A percentile compares a stretch with the other conserved stretches of the same genome.
Conservation (phyloP, 2,888 invertebrate genomes). For the Cephus runcator region DNA sequence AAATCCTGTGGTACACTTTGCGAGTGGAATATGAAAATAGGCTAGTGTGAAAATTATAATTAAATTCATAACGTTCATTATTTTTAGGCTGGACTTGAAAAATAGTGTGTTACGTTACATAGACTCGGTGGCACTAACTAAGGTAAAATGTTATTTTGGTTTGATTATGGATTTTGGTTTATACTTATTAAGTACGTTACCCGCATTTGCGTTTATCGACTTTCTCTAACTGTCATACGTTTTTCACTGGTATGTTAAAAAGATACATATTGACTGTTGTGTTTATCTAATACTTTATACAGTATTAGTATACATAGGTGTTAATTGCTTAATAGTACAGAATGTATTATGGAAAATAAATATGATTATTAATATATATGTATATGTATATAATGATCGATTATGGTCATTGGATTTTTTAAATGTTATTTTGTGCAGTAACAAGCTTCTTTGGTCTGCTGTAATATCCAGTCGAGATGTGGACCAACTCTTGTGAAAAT, state of each 20-base stretch:
- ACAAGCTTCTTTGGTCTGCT: slow-evolving; percentile 70
- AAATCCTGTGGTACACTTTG: background rate
- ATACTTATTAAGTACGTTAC: background rate
- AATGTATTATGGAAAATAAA: background rate
- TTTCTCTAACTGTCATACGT: background rate
- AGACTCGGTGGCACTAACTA: background rate
- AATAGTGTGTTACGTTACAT: background rate
- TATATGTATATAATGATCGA: background rate
- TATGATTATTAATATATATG: background rate
- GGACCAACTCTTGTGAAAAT: slow-evolving; percentile 68
- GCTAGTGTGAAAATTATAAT: background rate
- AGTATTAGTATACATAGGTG: background rate
- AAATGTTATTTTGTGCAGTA: slow-evolving; percentile 61
- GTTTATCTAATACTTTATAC: background rate
- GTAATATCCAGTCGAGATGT: slow-evolving; percentile 70
- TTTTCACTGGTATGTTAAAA: background rate
- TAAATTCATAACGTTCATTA: background rate
- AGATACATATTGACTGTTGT: background rate
- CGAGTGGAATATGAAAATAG: background rate
- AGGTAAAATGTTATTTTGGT: background rate
- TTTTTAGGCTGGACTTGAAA: background rate
- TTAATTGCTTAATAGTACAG: background rate
- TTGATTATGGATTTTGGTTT: background rate
- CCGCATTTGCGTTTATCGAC: background rate
- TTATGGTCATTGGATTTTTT: background rate